These are phyloP conservation scores for Temnothorax longispinosus DNA, from an alignment of 1,140 invertebrate genomes.

Conservation along the genomic window DNA sequence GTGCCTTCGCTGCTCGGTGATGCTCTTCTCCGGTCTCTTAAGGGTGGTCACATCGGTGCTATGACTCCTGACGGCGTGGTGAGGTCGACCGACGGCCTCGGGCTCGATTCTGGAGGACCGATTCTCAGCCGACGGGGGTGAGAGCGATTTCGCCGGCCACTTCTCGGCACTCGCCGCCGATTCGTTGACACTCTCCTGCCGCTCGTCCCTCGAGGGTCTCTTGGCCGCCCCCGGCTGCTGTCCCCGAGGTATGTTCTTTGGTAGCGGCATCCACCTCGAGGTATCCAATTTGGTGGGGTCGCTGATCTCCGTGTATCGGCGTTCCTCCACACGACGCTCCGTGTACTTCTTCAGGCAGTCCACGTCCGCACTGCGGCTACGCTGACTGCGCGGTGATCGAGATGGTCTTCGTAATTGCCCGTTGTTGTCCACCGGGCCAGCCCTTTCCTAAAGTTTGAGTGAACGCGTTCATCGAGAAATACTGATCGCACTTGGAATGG, in stretches of 20 bases:
- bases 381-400: slow-evolving; percentile 79
- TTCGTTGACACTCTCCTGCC: slow-evolving; percentile 40
- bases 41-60: slow-evolving; percentile 66
- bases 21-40: slow-evolving; percentile 53
- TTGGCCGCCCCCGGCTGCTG: slow-evolving; percentile 49
- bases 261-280: slow-evolving; percentile 71
- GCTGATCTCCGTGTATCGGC: slow-evolving; percentile 76
- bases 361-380: slow-evolving; percentile 80
- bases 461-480: slow-evolving; percentile 8
- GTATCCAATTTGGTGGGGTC: slow-evolving; percentile 69
- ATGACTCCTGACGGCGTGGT: slow-evolving; percentile 49
- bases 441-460: slow-evolving; percentile 71
- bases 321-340: slow-evolving; percentile 77
- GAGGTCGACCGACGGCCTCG: slow-evolving; percentile 24
- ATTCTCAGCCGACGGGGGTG: slow-evolving; percentile 7
- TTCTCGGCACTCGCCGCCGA: slow-evolving; percentile 33
- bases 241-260: slow-evolving; percentile 43
- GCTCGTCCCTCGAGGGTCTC: slow-evolving; percentile 48
- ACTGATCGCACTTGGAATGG: not conserved
- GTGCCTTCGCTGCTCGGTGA: slow-evolving; percentile 68
- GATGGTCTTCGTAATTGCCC: slow-evolving; percentile 77
- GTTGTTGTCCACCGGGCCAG: slow-evolving; percentile 76
- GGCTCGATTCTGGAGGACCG: not conserved
- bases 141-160: not conserved
- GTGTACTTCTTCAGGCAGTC: slow-evolving; percentile 80